These are phyloP conservation scores for Ahaetulla prasina DNA, from an alignment of 2,113 vertebrate genomes.

Conservation along the genomic window DNA sequence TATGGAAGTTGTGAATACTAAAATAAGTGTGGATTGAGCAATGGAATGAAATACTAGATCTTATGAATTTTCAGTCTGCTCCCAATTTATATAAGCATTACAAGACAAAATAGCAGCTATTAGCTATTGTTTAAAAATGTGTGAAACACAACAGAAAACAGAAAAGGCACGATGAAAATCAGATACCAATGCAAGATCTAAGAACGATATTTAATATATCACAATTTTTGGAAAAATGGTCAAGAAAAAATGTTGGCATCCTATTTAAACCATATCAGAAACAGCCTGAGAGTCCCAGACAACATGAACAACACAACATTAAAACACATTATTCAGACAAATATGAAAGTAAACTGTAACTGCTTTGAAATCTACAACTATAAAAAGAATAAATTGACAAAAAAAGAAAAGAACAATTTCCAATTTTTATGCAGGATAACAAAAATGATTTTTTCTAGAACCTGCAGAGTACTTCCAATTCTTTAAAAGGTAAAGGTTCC, in stretches of 20 bases:
- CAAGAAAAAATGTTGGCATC: neutral
- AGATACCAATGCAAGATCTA: neutral
- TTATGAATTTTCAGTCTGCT: neutral
- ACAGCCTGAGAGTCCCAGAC: neutral
- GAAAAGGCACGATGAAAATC: neutral
- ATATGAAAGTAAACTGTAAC: neutral
- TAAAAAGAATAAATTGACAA: neutral
- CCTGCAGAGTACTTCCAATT: neutral
- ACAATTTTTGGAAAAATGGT: neutral
- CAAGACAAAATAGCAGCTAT: neutral
- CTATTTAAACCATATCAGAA: neutral
- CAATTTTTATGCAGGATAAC: neutral
- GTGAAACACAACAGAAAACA: neutral
- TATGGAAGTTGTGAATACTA: neutral
- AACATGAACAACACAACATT: neutral
- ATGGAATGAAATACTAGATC: neutral
- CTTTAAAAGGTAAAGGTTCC: neutral
- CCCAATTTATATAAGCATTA: neutral
- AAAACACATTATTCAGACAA: neutral
- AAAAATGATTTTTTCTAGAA: neutral
- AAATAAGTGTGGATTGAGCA: constrained; percentile 7
- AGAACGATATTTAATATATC: neutral
- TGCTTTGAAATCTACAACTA: neutral
- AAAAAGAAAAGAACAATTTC: neutral
- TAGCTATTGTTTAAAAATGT: neutral